Evolutionary conservation across 2,888 invertebrate species (phyloP).

Genomic region (Griposia aprilina): DNA sequence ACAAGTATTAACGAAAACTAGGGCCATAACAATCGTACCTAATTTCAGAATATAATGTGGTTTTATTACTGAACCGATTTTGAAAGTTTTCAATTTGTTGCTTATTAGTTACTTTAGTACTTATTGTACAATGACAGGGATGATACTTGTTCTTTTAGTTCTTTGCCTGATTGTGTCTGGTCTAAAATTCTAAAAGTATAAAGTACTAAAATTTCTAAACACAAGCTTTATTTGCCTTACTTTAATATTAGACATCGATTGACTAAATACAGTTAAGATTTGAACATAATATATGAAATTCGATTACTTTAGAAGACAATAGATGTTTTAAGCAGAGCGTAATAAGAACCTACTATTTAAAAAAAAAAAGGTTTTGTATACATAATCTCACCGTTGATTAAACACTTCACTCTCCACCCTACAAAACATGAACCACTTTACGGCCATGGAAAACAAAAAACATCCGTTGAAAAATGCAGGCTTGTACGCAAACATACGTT

Average conservation of each 20-base stretch:
- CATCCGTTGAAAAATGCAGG: slow-evolving; percentile 33
- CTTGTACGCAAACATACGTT: slow-evolving; percentile 30
- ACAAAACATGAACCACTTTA: slow-evolving; percentile 10
- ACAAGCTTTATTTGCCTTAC: neutral
- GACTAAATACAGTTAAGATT: neutral
- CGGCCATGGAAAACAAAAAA: slow-evolving; percentile 34
- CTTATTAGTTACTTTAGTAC: neutral
- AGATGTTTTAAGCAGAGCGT: neutral
- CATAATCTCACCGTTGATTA: neutral
- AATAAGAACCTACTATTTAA: no score
- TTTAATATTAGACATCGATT: neutral
- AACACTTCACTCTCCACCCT: neutral
- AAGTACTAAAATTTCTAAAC: neutral
- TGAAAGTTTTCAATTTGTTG: slow-evolving; percentile 29
- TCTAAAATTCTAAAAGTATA: neutral
- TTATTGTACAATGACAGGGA: neutral
- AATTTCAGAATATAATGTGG: slow-evolving; percentile 42
- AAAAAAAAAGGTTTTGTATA: no score
- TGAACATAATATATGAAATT: neutral
- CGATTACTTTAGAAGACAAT: neutral
- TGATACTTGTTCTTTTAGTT: neutral
- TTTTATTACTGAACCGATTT: slow-evolving; percentile 29
- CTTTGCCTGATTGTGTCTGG: neutral
- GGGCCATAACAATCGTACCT: slow-evolving; percentile 38
- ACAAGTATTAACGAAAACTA: slow-evolving; percentile 36